Evolutionary conservation across 2,113 vertebrate genomes (phyloP).

Genomic region (Sapajus apella): DNA sequence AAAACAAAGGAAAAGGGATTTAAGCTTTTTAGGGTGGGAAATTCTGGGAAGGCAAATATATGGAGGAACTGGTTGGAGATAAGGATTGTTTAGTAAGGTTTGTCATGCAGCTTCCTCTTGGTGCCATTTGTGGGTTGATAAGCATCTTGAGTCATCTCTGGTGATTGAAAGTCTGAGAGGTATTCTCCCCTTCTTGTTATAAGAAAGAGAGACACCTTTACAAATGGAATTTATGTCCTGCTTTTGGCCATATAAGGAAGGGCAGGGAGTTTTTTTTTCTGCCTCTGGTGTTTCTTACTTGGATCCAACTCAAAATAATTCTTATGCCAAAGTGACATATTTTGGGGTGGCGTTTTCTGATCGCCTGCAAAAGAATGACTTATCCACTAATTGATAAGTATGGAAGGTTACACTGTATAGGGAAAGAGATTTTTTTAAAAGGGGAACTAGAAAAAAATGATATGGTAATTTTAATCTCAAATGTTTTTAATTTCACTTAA

Average conservation of each 20-base stretch:
- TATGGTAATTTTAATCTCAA: not conserved
- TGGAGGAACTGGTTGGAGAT: no score
- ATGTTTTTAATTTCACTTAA: not conserved
- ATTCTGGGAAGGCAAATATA: not conserved
- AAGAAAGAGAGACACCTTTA: not conserved
- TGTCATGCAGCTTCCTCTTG: not conserved
- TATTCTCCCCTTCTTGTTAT: not conserved
- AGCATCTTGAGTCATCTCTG: not conserved
- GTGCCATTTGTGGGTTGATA: not conserved
- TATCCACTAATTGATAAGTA: not conserved
- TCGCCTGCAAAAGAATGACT: not conserved
- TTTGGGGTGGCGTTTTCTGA: not conserved
- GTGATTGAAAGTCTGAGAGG: not conserved
- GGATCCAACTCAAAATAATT: not conserved
- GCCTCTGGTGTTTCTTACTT: not conserved
- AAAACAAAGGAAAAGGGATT: not conserved
- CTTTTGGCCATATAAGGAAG: not conserved
- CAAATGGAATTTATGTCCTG: not conserved
- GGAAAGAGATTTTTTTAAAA: not conserved
- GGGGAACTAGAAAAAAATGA: not conserved
- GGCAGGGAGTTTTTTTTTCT: not conserved
- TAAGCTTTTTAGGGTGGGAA: not conserved
- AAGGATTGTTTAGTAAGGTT: not conserved
- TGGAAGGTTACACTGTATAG: not conserved
- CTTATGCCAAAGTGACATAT: not conserved